Base-by-base conservation (phyloP, 2,113 vertebrate species). In the Paratilapia polleni region DNA sequence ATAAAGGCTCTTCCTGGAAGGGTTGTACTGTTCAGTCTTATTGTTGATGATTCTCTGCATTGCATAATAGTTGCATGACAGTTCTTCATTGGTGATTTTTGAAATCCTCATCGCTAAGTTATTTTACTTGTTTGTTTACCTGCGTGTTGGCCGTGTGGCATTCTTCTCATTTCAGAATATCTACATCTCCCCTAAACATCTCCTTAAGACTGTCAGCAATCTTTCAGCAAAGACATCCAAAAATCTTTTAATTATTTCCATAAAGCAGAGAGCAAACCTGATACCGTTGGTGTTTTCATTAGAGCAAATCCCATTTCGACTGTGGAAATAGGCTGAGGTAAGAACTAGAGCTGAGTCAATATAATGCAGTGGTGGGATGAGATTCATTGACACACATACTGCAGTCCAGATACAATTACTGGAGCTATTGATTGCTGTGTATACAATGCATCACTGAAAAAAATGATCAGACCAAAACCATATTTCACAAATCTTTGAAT, bases 311-410 rank as follows among this genome's bases (percentile, higher is more conserved):
- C 24, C 31, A 87, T 86, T 58, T 78, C 22, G 20, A 83, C 57
- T 74, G 86, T 81, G 61, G 82, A 80, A 80, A 74, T 14, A 47
- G 62, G 56, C 34, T 43, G 79, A 89, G 82, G 78, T 83, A 82
- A 87, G 78, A 81, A 43, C 41, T 8, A 17, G 78, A 76, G 79
- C 47, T 8, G 79, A 64, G 83, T 94, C 89, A 93, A 91, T 92
- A 85, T 31, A 86, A 87, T 70, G 89, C 91, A 81, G 77, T 41
- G 78, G 77, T 31, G 56, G 89, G 83, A 79, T 85, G 84, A 93
- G 92, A 91, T 91, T 87, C 91, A 94, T 81, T 86, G 90, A 91
- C 91, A 92, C 76, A 80, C 81, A 88, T 73, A 73, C 87, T 83
- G 83, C 66, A 86, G 85, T 59, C 75, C 78, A 84, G 36, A 86